Evolutionary conservation across 2,888 invertebrate species (phyloP), one percentile per base, ranked within the genome.

Genomic region (Acrobasis repandana): DNA sequence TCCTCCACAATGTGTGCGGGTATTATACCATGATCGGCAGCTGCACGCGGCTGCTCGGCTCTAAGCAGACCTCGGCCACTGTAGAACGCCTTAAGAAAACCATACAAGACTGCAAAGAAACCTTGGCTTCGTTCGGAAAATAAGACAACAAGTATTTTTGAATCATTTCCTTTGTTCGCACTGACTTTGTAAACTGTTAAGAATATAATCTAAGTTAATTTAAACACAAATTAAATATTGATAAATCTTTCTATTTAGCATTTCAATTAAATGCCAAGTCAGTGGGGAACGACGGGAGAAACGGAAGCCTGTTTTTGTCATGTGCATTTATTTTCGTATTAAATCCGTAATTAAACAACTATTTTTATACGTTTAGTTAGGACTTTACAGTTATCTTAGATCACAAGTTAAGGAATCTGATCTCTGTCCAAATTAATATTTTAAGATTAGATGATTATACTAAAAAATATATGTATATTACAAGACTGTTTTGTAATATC

Each of bases 41-140:
- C 67, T 90, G 90, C 69, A 71, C 69, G n/a, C 72, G 90, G 20
- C 79, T 91, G 67, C 83, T 95, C 47, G 84, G 91, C 56, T 88
- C 93, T 62, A 93, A 93, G 61, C 94, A 94, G 68, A 95, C 95
- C 0, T 94, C 95, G 6, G 95, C 96, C n/a, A 95, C 96, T 63
- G 95, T 94, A 72, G 96, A 97, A 77, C 93, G 97, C 38, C 93
- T 97, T 63, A 93, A 95, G 65, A 93, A 94, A 71, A 94, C 95
- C 57, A 94, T 97, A 59, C 81, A 88, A 60, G 95, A 95, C 61
- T 93, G 93, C 71, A 93, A 93, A 75, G 85, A 79, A 48, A 87
- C 82, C 1, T 84, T 92, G 36, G 78, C 82, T 0, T 85, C 75
- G 58, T 91, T 86, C 60, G 89, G 89, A 16, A 91, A 91, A 74